Evolutionary conservation across 2,888 invertebrate genomes (phyloP).

Genomic region (Mimachlamys varia): DNA sequence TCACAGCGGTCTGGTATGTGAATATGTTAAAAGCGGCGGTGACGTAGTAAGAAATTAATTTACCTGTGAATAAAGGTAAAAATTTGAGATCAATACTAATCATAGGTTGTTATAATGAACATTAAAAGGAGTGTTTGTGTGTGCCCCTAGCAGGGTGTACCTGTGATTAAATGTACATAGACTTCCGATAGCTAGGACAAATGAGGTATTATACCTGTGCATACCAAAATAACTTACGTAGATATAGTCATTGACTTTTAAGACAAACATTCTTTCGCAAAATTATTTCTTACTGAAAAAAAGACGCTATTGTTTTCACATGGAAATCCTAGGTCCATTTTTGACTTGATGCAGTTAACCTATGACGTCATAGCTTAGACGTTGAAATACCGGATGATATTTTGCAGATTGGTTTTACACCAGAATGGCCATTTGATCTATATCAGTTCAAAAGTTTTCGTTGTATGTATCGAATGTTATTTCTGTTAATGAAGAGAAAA

Average conservation of each 20-base stretch:
- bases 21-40: neutral
- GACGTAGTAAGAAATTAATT: neutral
- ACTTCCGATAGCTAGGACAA: neutral
- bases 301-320: neutral
- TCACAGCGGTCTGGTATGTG: neutral
- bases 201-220: neutral
- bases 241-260: neutral
- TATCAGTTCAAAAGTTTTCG: too few relatives aligned
- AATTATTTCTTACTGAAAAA: neutral
- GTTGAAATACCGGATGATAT: too few relatives aligned
- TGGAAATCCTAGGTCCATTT: too few relatives aligned
- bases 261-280: neutral
- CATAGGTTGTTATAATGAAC: neutral
- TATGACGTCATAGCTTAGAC: too few relatives aligned
- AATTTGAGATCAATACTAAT: too few relatives aligned
- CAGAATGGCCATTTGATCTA: too few relatives aligned
- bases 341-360: too few relatives aligned
- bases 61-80: neutral
- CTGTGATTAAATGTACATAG: neutral
- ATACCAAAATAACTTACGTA: neutral
- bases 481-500: too few relatives aligned
- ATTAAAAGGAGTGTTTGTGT: conserved; percentile 10
- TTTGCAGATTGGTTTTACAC: too few relatives aligned
- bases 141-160: neutral
- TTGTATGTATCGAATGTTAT: too few relatives aligned